These are phyloP conservation scores for Mercenaria mercenaria DNA, from an alignment of 1,140 invertebrate genomes.

Conservation along the genomic window DNA sequence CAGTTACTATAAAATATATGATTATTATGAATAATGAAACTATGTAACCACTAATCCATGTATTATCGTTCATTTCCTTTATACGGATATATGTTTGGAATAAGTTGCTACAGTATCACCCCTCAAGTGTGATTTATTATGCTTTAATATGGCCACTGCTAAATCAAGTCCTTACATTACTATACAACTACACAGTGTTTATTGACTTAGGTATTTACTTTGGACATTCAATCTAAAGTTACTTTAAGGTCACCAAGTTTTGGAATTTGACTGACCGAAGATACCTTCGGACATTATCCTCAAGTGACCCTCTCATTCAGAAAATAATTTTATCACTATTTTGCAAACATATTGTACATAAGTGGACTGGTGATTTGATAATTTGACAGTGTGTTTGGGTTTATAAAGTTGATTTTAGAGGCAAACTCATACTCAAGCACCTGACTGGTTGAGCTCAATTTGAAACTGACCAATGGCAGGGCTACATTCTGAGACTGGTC, in stretches of 20 bases:
- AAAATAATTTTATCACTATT: too few species aligned
- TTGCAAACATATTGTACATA: too few species aligned
- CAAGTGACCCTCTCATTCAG: neutral
- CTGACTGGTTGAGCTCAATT: too few species aligned
- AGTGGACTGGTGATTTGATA: too few species aligned
- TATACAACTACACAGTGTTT: neutral
- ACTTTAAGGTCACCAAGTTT: neutral
- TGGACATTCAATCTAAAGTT: neutral
- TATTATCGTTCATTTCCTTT: neutral
- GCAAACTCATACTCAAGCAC: too few species aligned
- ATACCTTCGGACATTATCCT: neutral
- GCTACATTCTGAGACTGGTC: too few species aligned
- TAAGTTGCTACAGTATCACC: neutral
- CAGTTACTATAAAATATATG: too few species aligned
- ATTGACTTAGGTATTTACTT: constrained; percentile 1
- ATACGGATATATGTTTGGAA: neutral
- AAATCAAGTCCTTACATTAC: neutral
- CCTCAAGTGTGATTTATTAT: neutral
- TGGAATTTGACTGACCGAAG: neutral
- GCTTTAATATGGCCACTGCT: neutral
- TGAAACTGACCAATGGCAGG: too few species aligned
- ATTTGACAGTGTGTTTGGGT: too few species aligned
- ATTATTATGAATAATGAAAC: too few species aligned
- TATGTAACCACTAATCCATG: neutral
- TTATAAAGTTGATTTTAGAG: too few species aligned